phyloP scores from a whole-genome alignment of 35 echinoderm and acorn worm genomes.

The Lytechinus variegatus region DNA sequence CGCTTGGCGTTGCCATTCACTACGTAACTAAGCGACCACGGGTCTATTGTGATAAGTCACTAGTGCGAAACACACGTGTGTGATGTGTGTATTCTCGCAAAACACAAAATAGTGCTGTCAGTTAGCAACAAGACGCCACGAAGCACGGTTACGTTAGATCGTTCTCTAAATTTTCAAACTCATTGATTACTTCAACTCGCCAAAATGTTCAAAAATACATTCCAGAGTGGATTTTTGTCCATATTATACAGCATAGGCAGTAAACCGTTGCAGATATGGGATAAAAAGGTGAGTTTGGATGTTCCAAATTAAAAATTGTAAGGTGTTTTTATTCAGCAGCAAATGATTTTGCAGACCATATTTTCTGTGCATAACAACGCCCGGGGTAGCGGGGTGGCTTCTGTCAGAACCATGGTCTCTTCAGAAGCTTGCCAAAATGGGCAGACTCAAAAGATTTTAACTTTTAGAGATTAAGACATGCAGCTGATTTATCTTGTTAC shows the following conservation, averaged over 20 bases:
- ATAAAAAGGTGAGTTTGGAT: slow-evolving; percentile 74
- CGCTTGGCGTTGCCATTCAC: not conserved
- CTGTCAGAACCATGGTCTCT: not conserved
- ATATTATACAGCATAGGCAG: slow-evolving; percentile 99
- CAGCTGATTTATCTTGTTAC: no score
- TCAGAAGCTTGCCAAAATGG: no score
- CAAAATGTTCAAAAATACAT: slow-evolving; percentile 99
- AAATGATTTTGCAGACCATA: not conserved
- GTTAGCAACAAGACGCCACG: slow-evolving; percentile 59
- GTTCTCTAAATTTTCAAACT: slow-evolving; percentile 17
- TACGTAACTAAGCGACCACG: not conserved
- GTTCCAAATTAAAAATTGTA: slow-evolving; percentile 19
- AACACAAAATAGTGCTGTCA: slow-evolving; percentile 44
- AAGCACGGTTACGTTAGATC: slow-evolving; percentile 34
- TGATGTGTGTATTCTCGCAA: not conserved
- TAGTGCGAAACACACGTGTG: slow-evolving; percentile 8
- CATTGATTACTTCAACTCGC: slow-evolving; percentile 22
- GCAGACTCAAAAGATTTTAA: no score
- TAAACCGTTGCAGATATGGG: slow-evolving; percentile 94
- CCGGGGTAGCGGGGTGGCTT: slow-evolving; percentile 9
- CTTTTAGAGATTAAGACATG: no score
- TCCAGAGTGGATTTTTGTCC: slow-evolving; percentile 95
- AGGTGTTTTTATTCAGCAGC: slow-evolving; percentile 12
- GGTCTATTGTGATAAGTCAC: not conserved
- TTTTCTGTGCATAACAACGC: slow-evolving; percentile 44